Conservation (phyloP, 2,888 invertebrate species). For the Rhagonycha fulva region DNA sequence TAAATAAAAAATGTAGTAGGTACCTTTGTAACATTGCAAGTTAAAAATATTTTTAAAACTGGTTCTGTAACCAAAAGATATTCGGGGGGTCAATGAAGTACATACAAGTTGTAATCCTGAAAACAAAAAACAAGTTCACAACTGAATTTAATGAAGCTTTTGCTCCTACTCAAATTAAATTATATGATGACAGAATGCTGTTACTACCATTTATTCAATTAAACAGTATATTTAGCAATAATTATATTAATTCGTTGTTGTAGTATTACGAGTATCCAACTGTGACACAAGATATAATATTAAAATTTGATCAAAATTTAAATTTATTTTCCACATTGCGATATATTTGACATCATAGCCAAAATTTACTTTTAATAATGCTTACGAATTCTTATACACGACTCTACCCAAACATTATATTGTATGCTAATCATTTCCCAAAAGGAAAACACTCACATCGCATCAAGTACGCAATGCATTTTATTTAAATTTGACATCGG, state of each 20-base stretch:
- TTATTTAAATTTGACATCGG: constrained; percentile 18
- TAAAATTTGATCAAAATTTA: not conserved
- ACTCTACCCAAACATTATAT: not conserved
- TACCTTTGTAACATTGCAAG: not conserved
- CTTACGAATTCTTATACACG: not conserved
- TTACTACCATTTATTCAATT: not conserved
- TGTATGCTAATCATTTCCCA: constrained; percentile 15
- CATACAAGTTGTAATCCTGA: not conserved
- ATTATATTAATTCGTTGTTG: not conserved
- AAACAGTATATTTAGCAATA: not conserved
- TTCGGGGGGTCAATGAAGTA: not conserved
- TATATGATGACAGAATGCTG: not conserved
- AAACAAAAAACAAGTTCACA: constrained; percentile 56
- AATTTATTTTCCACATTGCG: not conserved
- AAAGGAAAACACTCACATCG: constrained; percentile 6
- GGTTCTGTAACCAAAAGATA: not conserved
- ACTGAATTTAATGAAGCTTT: constrained; percentile 49
- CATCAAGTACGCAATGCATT: constrained; percentile 13
- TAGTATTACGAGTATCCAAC: too few relatives aligned
- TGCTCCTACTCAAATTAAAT: not conserved
- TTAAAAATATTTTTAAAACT: not conserved
- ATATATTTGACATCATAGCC: not conserved
- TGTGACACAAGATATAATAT: not conserved
- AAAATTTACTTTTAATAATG: not conserved
- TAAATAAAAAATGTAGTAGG: not conserved